phyloP scores from a whole-genome alignment of 2,888 invertebrate genomes.

The Agrenia bidenticulata region DNA sequence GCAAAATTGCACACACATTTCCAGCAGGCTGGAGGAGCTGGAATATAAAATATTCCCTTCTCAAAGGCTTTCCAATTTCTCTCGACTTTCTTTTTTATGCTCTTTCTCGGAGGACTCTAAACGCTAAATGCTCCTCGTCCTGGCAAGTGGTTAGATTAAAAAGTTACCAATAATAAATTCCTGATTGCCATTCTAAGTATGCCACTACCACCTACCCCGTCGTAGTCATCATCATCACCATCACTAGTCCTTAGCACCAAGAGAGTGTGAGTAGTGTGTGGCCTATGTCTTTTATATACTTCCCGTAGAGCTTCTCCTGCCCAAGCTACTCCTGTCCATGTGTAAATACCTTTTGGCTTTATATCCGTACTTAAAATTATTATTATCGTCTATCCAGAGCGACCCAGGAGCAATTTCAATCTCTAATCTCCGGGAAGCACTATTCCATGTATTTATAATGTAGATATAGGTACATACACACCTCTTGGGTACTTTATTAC shows the following conservation, averaged over 20 bases:
- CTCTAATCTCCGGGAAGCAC: slow-evolving; percentile 1
- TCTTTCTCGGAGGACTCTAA: not conserved
- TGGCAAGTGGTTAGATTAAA: slow-evolving; percentile 7
- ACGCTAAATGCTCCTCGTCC: slow-evolving; percentile 2
- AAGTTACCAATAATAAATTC: slow-evolving; percentile 14
- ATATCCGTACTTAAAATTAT: slow-evolving; percentile 12
- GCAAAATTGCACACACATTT: no score
- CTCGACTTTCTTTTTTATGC: no score
- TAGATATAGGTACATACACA: no score
- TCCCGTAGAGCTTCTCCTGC: no score
- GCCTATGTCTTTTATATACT: not conserved
- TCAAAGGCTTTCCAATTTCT: no score
- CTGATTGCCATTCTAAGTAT: slow-evolving; percentile 10
- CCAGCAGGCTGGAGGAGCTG: no score
- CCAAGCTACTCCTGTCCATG: no score
- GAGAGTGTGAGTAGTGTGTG: no score
- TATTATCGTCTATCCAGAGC: slow-evolving; percentile 5
- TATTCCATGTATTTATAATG: not conserved
- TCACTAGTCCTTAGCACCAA: not conserved
- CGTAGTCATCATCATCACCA: no score
- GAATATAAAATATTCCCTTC: no score
- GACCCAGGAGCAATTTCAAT: slow-evolving; percentile 12
- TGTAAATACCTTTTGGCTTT: not conserved
- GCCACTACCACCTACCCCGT: no score
- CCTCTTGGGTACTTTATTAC: no score